Base-by-base conservation (phyloP, 2,113 vertebrate genomes). In the Syngnathus floridae region DNA sequence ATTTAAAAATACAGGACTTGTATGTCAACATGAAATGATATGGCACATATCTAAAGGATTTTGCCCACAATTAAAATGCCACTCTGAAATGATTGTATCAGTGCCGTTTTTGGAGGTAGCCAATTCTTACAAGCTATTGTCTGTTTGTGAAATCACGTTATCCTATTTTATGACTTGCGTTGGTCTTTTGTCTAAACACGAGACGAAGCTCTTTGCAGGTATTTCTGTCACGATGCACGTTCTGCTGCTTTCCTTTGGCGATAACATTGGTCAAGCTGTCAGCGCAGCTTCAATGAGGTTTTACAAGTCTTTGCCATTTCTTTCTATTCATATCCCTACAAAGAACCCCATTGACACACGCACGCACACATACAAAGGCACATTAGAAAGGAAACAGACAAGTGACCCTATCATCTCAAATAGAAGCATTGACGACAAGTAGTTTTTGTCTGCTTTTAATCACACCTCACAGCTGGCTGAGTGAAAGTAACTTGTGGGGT, bases 331-430 rank as follows among this genome's bases (percentile, higher is more conserved):
- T 64, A 21, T 37, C 9, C 17, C 17, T 37, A 49, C 62, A 64
- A 64, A 51, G 62, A 64, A 49, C 4, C 31, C 62, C 31, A 64
- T 64, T 64, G 17, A 51, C 62, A 64, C 17, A 37, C 22, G 26
- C 21, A 11, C 14, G 9, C 43, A 36, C 41, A 26, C 13, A 35
- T 14, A 62, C 60, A 45, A 40, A 62, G 9, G 22, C 38, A 61
- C 35, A 21, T 55, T 60, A 12, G 37, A 41, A 60, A 22, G 14
- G 22, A 46, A 5, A 36, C 61, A n/a, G 61, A 46, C 43, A 10
- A 48, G 26, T 48, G 43, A 48, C 13, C 13, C 21, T 16, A 63
- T 46, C 22, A 63, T 63, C 26, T 63, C 22, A 35, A 45, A 12
- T 5, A 14, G 43, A 19, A 48, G 62, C 16, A 2, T 36, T 11